phyloP scores from a whole-genome alignment of 2,888 invertebrate species.

The Agonopterix subpropinquella region DNA sequence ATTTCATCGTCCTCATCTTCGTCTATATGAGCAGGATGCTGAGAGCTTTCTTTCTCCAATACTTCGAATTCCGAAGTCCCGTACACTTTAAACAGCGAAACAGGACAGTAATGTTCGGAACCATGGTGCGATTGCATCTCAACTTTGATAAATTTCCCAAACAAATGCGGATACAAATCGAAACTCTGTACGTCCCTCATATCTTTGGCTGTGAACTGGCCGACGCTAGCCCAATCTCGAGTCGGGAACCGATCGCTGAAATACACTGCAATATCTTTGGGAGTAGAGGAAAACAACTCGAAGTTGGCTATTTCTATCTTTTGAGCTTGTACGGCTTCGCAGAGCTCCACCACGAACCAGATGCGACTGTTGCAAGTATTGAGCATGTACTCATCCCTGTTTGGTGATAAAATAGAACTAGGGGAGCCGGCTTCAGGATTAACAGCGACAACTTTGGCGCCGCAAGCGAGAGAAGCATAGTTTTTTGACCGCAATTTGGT shows the following conservation, averaged over 20 bases:
- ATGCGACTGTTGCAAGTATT: conserved; percentile 95
- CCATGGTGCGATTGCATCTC: conserved; percentile 97
- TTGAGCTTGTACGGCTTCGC: conserved; percentile 97
- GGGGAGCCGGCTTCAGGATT: conserved; percentile 95
- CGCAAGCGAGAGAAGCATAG: conserved; percentile 97
- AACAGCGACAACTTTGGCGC: conserved; percentile 94
- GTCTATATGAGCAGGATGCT: conserved; percentile 77
- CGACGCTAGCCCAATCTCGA: conserved; percentile 93
- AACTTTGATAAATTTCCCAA: conserved; percentile 92
- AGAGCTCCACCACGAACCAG: conserved; percentile 98
- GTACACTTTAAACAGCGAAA: conserved; percentile 95
- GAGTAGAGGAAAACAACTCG: conserved; percentile 97
- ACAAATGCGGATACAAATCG: conserved; percentile 84
- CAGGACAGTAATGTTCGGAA: conserved; percentile 97
- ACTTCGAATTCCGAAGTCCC: conserved; percentile 96
- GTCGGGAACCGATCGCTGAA: conserved; percentile 93
- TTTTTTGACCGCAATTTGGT: conserved; percentile 89
- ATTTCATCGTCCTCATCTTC: conserved; percentile 82
- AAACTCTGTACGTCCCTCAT: conserved; percentile 92
- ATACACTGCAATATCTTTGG: conserved; percentile 91
- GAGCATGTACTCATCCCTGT: conserved; percentile 97
- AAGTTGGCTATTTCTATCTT: conserved; percentile 97
- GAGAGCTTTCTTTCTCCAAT: conserved; percentile 86
- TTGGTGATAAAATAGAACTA: conserved; percentile 89
- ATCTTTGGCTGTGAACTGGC: conserved; percentile 91